Evolutionary conservation across 1,140 invertebrate genomes (phyloP).

Genomic region (Zaprionus ornatus): DNA sequence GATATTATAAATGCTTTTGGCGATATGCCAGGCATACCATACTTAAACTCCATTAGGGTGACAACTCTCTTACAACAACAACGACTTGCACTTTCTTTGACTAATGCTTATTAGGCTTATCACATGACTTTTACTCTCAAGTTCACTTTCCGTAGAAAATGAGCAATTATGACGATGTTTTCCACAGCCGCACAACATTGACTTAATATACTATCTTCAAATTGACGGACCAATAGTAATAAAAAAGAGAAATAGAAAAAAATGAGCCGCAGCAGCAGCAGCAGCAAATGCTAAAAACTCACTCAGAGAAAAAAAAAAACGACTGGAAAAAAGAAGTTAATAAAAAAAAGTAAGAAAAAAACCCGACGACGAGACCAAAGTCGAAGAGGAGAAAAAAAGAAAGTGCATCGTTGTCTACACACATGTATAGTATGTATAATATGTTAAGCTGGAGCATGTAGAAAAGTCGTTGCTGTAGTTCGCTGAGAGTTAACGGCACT

Average conservation of each 20-base stretch:
- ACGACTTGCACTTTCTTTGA: conserved; percentile 50
- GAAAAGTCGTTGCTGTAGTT: conserved; percentile 13
- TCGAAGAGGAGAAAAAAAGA: conserved; percentile 40
- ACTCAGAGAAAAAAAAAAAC: conserved; percentile 9
- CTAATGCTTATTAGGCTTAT: conserved; percentile 38
- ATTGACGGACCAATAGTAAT: conserved; percentile 40
- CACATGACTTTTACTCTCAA: conserved; percentile 50
- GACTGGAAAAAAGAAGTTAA: conserved; percentile 9
- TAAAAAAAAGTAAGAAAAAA: conserved; percentile 5
- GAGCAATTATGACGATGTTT: conserved; percentile 50
- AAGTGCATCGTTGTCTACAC: conserved; percentile 31
- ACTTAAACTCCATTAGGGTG: conserved; percentile 21
- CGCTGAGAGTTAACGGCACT: conserved; percentile 45
- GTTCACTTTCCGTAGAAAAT: conserved; percentile 47
- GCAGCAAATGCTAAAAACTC: neutral
- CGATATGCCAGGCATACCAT: conserved; percentile 3
- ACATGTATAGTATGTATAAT: conserved; percentile 15
- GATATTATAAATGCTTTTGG: conserved; percentile 7
- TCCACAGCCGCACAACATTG: conserved; percentile 25
- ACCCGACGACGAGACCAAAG: conserved; percentile 18
- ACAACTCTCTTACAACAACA: neutral
- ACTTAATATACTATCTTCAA: conserved; percentile 34
- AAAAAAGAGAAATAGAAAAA: conserved; percentile 5
- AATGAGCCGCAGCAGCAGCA: neutral
- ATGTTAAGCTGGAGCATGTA: conserved; percentile 14